phyloP scores from a whole-genome alignment of 1,140 invertebrate genomes.

The Panagrolaimus sp. region DNA sequence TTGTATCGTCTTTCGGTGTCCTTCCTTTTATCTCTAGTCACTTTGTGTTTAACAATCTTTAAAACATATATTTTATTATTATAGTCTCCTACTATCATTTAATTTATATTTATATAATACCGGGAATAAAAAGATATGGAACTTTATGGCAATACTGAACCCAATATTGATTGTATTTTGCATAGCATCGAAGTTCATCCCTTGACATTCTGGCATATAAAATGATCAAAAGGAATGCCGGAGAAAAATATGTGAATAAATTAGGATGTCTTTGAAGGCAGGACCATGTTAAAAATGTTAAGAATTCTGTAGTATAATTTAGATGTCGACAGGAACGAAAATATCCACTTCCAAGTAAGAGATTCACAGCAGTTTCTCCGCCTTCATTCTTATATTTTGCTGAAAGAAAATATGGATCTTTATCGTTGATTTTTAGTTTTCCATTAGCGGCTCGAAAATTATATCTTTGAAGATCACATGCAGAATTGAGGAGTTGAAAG shows the following conservation, averaged over 20 bases:
- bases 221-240: slow-evolving; percentile 27
- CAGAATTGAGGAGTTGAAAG: slow-evolving; percentile 32
- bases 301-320: slow-evolving; percentile 38
- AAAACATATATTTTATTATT: no score
- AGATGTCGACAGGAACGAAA: slow-evolving; percentile 35
- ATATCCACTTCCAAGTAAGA: slow-evolving; percentile 43
- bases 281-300: slow-evolving; percentile 39
- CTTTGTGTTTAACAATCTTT: no score
- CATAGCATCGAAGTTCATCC: slow-evolving; percentile 39
- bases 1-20: neutral
- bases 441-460: slow-evolving; percentile 36
- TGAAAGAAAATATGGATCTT: slow-evolving; percentile 44
- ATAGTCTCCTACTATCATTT: neutral
- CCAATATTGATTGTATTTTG: slow-evolving; percentile 41
- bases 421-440: slow-evolving; percentile 36
- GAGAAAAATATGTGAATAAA: slow-evolving; percentile 27
- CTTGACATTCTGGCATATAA: slow-evolving; percentile 25
- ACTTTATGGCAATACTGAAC: slow-evolving; percentile 43
- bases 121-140: slow-evolving; percentile 37
- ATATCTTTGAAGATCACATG: slow-evolving; percentile 34
- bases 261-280: neutral
- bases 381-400: slow-evolving; percentile 40
- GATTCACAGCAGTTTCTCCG: slow-evolving; percentile 33
- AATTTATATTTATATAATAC: slow-evolving; percentile 26
- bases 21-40: no score